Evolutionary conservation across 2,113 vertebrate genomes (phyloP), one percentile per base, ranked within the genome.

Genomic region (Rhinoderma darwinii): DNA sequence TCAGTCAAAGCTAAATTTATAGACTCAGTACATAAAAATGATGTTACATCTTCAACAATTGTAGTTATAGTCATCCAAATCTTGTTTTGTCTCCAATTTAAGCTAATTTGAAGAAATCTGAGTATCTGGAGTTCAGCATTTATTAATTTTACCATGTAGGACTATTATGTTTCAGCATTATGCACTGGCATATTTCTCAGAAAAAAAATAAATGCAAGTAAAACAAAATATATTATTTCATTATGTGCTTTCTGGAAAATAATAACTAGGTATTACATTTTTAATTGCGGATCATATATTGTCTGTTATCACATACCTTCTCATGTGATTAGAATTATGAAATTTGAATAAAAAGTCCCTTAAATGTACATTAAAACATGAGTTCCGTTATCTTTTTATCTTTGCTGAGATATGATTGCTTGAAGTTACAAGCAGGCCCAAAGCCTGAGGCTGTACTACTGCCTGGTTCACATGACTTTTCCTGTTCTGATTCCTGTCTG

Each of bases 41-140:
- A 10, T 25, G 12, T 15, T 75, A 27, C 25, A 75, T 75, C 25
- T 43, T 27, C 12, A 43, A 15, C 73, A 27, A 32, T 79, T 54
- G 37, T 50, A 51, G 14, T 35, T 22, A 15, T 35, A 18, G 25
- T 20, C 75, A 4, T 10, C 15, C 8, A 51, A 50, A 50, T 56
- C 43, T 56, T 37, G 17, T 56, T 79, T 35, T 54, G 30, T 37
- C 76, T 79, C 50, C 30, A 72, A 72, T 72, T 41, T 39, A 70
- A 70, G 66, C 66, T 39, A 37, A 70, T 70, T 22, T 70, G 41
- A 30, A 30, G 75, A 47, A 77, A 51, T 77, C 44, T 72, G 68
- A 72, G 35, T 37, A 70, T 70, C 68, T 39, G 68, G 68, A 72
- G 37, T 72, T 41, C 66, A 70, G 7, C 68, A 25, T 41, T 72